Percentiles rank a stretch among this genome's conserved stretches.
phyloP scores from a whole-genome alignment of 2,113 vertebrate genomes.

The Lycocorax pyrrhopterus region DNA sequence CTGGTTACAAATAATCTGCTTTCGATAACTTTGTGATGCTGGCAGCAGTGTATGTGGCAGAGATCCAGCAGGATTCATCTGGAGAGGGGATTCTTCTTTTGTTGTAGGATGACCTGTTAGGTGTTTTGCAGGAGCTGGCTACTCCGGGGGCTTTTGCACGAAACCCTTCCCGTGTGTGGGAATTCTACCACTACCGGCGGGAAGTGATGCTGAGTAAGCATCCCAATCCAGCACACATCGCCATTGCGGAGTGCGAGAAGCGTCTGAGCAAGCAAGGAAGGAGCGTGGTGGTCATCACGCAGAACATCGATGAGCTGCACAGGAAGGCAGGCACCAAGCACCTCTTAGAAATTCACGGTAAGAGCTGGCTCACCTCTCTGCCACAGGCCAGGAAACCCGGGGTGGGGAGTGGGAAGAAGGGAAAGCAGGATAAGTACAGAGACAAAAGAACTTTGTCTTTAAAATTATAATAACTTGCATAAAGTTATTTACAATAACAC shows the following conservation, averaged over 20 bases:
- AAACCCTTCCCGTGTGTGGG: constrained; percentile 91
- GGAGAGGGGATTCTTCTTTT: background rate
- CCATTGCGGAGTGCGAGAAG: constrained; percentile 88
- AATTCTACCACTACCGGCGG: constrained; percentile 94
- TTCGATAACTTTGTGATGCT: background rate
- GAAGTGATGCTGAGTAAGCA: constrained; percentile 79
- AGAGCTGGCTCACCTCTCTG: background rate
- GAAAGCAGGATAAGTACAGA: background rate
- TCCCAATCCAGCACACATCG: constrained; percentile 83
- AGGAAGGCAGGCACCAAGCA: constrained; percentile 88
- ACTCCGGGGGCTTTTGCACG: constrained; percentile 88
- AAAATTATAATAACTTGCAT: background rate
- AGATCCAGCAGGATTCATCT: background rate
- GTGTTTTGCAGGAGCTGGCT: constrained; percentile 81
- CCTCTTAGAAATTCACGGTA: constrained; percentile 91
- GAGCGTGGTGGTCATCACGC: constrained; percentile 86
- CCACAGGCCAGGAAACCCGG: accelerated
- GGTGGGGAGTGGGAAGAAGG: background rate
- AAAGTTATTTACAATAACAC: background rate
- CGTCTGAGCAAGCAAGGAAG: constrained; percentile 85
- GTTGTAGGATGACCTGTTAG: accelerated
- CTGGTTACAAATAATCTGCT: background rate
- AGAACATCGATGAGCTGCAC: constrained; percentile 94
- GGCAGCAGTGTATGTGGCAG: background rate
- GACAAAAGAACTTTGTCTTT: background rate